Conservation (phyloP, 1,140 invertebrate species). For the Catajapyx aquilonaris region DNA sequence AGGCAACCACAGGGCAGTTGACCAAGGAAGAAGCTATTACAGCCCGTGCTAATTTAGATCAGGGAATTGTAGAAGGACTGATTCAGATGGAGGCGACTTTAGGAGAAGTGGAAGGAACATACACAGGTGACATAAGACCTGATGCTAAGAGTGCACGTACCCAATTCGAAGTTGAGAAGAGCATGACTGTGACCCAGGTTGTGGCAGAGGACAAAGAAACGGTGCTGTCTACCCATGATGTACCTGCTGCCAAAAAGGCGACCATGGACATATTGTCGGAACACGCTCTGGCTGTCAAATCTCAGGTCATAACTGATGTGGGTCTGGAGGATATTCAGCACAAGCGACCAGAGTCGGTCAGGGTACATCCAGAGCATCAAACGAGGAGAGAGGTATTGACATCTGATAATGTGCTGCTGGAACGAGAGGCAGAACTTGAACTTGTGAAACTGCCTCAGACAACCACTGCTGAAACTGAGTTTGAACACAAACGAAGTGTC, state of each 20-base stretch:
- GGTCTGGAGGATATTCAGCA: constrained; percentile 13
- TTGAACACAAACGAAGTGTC: constrained; percentile 11
- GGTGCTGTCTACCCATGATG: no score
- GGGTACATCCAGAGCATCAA: constrained; percentile 13
- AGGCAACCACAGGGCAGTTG: neutral
- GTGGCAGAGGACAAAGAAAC: constrained; percentile 24
- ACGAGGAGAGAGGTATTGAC: constrained; percentile 17
- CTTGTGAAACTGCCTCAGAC: constrained; percentile 5
- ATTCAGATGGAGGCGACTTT: neutral
- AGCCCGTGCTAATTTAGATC: neutral
- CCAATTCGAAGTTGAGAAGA: constrained; percentile 13
- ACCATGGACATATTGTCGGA: no score
- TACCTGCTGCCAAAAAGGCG: no score
- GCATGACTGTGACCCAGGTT: constrained; percentile 25
- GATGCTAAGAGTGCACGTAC: neutral
- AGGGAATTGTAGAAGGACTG: no score
- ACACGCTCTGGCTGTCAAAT: no score
- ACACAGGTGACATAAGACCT: constrained; percentile 12
- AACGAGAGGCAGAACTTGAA: constrained; percentile 15
- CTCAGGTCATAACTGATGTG: constrained; percentile 13
- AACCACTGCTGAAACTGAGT: constrained; percentile 6
- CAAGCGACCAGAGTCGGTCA: constrained; percentile 1
- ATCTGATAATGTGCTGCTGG: constrained; percentile 16
- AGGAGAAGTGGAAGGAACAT: constrained; percentile 6
- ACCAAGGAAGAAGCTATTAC: neutral